Percentiles rank a stretch among this genome's conserved stretches.
These are phyloP conservation scores for Tetraodon nigroviridis DNA, from an alignment of 2,113 vertebrate species.

Conservation along the genomic window DNA sequence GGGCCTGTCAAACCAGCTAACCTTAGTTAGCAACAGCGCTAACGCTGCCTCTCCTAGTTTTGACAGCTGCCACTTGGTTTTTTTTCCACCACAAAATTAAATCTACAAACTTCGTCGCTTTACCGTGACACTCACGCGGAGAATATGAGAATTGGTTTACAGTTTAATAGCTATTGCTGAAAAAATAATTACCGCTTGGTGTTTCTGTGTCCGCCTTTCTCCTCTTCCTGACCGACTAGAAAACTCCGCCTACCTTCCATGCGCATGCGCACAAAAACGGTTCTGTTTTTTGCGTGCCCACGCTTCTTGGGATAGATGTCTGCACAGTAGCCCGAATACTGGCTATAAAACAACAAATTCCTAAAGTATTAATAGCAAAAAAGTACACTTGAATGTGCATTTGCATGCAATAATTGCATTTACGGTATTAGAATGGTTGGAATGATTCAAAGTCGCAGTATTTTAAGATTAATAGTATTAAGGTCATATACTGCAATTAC, in stretches of 20 bases:
- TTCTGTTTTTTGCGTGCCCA: too few relatives aligned
- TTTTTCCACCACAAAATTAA: not conserved
- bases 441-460: too few relatives aligned
- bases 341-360: too few relatives aligned
- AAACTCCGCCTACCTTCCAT: slow-evolving; percentile 52
- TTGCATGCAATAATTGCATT: too few relatives aligned
- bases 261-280: slow-evolving; percentile 31
- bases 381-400: too few relatives aligned
- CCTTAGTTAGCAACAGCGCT: slow-evolving; percentile 46
- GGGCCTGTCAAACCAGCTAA: slow-evolving; percentile 64
- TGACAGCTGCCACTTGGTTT: slow-evolving; percentile 3
- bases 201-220: slow-evolving; percentile 69
- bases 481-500: too few relatives aligned
- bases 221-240: slow-evolving; percentile 66
- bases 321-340: too few relatives aligned
- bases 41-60: slow-evolving; percentile 28
- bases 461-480: too few relatives aligned
- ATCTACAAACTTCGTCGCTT: not conserved
- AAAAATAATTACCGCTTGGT: slow-evolving; percentile 56
- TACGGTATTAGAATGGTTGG: too few relatives aligned
- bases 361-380: too few relatives aligned
- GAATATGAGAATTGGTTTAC: not conserved
- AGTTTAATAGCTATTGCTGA: slow-evolving; percentile 19
- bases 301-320: not conserved
- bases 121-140: too few relatives aligned